Evolutionary conservation across 2,113 vertebrate species (phyloP).

Genomic region (Nothobranchius furzeri): DNA sequence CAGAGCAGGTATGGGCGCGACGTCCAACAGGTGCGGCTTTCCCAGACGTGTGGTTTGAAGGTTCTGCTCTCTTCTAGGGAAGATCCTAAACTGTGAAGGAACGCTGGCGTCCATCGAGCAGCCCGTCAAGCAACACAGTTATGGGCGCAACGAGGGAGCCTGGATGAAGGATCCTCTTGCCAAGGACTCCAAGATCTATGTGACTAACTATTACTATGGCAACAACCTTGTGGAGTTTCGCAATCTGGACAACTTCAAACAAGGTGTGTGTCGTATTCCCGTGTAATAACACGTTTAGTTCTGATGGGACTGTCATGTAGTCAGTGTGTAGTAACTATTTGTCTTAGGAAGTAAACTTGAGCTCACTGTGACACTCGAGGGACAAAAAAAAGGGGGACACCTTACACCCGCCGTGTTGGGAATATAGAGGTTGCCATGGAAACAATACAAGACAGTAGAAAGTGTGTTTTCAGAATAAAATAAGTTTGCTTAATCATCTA

Average conservation of each 20-base stretch:
- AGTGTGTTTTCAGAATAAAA: too few relatives aligned
- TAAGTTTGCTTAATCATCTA: too few relatives aligned
- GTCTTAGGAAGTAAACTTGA: too few relatives aligned
- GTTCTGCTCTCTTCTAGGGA: slow-evolving; percentile 70
- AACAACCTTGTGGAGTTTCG: slow-evolving; percentile 97
- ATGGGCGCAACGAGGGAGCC: slow-evolving; percentile 94
- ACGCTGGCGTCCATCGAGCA: slow-evolving; percentile 88
- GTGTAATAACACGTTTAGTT: too few relatives aligned
- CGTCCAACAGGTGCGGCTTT: too few relatives aligned
- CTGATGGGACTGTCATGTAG: too few relatives aligned
- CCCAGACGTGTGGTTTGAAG: background rate
- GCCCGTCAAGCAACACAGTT: slow-evolving; percentile 91
- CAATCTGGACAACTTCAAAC: slow-evolving; percentile 95
- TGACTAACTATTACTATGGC: slow-evolving; percentile 98
- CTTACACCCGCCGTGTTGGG: too few relatives aligned
- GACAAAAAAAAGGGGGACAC: too few relatives aligned
- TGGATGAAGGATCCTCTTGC: slow-evolving; percentile 97
- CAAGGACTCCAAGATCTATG: slow-evolving; percentile 90
- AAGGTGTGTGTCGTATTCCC: slow-evolving; percentile 79
- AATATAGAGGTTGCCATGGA: too few relatives aligned
- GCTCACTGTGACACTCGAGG: too few relatives aligned
- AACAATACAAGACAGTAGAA: too few relatives aligned
- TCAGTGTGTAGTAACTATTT: too few relatives aligned
- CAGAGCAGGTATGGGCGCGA: slow-evolving; percentile 67
- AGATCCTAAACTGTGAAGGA: slow-evolving; percentile 87